These are phyloP conservation scores for Callopanchax toddi DNA, from an alignment of 2,113 vertebrate species.

Conservation along the genomic window DNA sequence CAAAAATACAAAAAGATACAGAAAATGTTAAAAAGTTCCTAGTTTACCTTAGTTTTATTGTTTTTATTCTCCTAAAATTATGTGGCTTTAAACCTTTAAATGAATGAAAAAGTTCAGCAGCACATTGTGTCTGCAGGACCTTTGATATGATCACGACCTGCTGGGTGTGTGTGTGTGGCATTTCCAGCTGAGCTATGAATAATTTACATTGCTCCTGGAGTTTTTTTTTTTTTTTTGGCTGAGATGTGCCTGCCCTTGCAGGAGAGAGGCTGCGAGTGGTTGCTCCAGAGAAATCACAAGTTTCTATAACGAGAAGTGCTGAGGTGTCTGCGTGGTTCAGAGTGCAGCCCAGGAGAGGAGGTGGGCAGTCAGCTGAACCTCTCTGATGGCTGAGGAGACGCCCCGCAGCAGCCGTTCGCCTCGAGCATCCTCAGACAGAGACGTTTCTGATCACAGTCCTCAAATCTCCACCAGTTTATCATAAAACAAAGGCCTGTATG, in stretches of 20 bases:
- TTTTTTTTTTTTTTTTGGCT: constrained; percentile 54
- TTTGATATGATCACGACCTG: constrained; percentile 43
- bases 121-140: constrained; percentile 29
- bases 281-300: constrained; percentile 64
- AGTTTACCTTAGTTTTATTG: not conserved
- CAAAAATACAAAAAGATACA: not conserved
- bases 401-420: constrained; percentile 44
- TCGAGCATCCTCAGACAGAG: constrained; percentile 35
- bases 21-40: not conserved
- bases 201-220: constrained; percentile 57
- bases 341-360: constrained; percentile 46
- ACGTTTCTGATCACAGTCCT: constrained; percentile 27
- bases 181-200: constrained; percentile 63
- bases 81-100: constrained; percentile 21
- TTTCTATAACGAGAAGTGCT: constrained; percentile 59
- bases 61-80: not conserved
- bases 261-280: constrained; percentile 39
- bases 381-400: constrained; percentile 53
- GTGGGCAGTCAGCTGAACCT: constrained; percentile 47
- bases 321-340: constrained; percentile 46
- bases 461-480: constrained; percentile 47
- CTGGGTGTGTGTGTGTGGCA: constrained; percentile 31
- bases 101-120: constrained; percentile 21
- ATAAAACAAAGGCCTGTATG: constrained; percentile 27
- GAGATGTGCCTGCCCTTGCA: constrained; percentile 36